phyloP scores from a whole-genome alignment of 2,888 invertebrate species.

The Stenodera caucasica region DNA sequence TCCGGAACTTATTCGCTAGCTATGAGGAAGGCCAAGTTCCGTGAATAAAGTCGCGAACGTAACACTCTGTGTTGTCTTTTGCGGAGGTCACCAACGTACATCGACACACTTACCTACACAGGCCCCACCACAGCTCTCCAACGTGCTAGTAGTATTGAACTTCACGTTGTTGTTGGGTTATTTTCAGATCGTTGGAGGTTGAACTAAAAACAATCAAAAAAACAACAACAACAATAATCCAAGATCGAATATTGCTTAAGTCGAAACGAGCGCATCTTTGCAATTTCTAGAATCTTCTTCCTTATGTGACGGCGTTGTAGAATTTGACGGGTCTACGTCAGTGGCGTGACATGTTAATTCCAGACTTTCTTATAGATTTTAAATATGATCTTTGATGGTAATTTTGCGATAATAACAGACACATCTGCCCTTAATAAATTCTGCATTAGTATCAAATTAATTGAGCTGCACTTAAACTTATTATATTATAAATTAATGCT shows the following conservation, averaged over 20 bases:
- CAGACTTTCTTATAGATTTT: background rate
- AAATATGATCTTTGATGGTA: background rate
- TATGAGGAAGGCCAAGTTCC: background rate
- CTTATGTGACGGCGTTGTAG: no score
- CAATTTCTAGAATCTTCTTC: no score
- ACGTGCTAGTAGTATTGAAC: constrained; percentile 40
- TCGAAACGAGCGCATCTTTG: no score
- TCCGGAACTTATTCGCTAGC: background rate
- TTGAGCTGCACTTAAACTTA: no score
- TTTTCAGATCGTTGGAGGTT: constrained; percentile 14
- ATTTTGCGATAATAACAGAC: background rate
- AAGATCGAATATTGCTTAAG: no score
- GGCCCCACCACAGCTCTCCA: constrained; percentile 40
- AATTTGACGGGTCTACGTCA: no score
- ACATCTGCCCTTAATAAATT: background rate
- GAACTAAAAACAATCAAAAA: background rate
- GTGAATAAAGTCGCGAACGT: constrained; percentile 37
- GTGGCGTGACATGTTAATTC: background rate
- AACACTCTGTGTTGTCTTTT: constrained; percentile 37
- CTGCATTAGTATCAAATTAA: background rate
- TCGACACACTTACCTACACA: constrained; percentile 55
- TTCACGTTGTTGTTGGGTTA: constrained; percentile 31
- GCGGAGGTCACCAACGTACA: constrained; percentile 50
- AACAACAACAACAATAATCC: background rate
- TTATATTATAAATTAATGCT: background rate